These are phyloP conservation scores for Neoarius graeffei DNA, from an alignment of 2,113 vertebrate species.

Conservation along the genomic window DNA sequence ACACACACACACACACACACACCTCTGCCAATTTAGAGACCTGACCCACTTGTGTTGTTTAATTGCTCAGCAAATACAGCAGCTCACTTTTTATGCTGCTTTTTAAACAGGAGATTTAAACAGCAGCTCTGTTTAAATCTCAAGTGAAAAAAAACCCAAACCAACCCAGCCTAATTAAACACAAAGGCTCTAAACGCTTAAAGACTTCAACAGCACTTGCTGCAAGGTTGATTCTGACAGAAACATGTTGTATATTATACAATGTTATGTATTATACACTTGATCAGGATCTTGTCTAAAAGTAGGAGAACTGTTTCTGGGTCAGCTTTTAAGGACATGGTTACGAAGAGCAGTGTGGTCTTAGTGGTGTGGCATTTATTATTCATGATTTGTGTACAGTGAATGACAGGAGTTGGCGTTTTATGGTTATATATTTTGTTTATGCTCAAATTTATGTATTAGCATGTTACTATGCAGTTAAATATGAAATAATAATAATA, in stretches of 20 bases:
- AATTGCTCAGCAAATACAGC: constrained; percentile 79
- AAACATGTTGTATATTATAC: not conserved
- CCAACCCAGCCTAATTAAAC: constrained; percentile 24
- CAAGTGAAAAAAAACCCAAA: constrained; percentile 29
- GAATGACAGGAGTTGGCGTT: not conserved
- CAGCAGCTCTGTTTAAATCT: constrained; percentile 28
- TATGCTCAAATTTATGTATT: not conserved
- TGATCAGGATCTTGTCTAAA: not conserved
- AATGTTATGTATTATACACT: not conserved
- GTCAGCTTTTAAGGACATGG: not conserved
- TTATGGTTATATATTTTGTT: not conserved
- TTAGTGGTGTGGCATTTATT: not conserved
- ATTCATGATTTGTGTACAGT: not conserved
- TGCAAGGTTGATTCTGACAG: not conserved
- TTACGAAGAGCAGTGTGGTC: not conserved
- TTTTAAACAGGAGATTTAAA: constrained; percentile 54
- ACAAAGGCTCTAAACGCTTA: constrained; percentile 2
- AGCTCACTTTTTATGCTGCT: constrained; percentile 60
- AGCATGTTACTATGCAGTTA: not conserved
- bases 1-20: constrained; percentile 50
- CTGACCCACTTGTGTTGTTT: constrained; percentile 69
- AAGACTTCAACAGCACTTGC: not conserved
- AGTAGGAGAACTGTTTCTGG: constrained; percentile 5
- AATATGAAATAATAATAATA: not conserved
- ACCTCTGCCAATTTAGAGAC: constrained; percentile 69